Conservation (phyloP, 2,113 vertebrate species). For the Pagrus major region DNA sequence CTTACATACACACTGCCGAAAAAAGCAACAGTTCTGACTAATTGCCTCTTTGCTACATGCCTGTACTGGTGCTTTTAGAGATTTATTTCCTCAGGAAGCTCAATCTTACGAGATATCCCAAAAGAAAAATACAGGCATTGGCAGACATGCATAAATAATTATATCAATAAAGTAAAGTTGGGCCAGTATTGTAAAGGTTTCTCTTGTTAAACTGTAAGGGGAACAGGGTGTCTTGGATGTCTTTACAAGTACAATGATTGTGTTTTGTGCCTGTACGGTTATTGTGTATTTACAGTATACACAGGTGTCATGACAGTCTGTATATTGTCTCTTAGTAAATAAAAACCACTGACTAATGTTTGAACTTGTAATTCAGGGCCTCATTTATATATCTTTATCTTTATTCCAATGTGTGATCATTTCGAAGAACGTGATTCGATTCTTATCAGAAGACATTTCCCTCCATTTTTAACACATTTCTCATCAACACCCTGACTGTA, state of each 20-base stretch:
- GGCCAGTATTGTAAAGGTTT: slow-evolving; percentile 49
- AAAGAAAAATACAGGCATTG: slow-evolving; percentile 6
- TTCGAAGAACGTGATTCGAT: not conserved
- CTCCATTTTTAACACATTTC: not conserved
- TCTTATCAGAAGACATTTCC: not conserved
- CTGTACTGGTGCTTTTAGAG: slow-evolving; percentile 55
- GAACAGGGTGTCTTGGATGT: slow-evolving; percentile 53
- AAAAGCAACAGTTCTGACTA: slow-evolving; percentile 14
- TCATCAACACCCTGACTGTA: not conserved
- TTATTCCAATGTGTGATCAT: not conserved
- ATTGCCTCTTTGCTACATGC: slow-evolving; percentile 24
- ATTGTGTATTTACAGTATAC: slow-evolving; percentile 55
- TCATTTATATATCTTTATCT: slow-evolving; percentile 28
- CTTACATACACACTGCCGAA: slow-evolving; percentile 59
- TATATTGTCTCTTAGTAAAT: slow-evolving; percentile 62
- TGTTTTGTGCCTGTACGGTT: slow-evolving; percentile 60
- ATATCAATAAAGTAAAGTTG: not conserved
- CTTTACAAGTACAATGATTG: slow-evolving; percentile 46
- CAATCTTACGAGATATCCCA: not conserved
- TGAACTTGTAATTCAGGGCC: slow-evolving; percentile 40
- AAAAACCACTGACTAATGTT: slow-evolving; percentile 69
- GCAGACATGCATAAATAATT: not conserved
- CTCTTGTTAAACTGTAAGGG: slow-evolving; percentile 36
- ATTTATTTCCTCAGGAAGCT: slow-evolving; percentile 57
- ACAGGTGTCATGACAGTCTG: slow-evolving; percentile 46